Percentiles rank a stretch among this genome's conserved stretches.
Evolutionary conservation across 2,888 invertebrate genomes (phyloP).

Genomic region (Onchidella celtica): DNA sequence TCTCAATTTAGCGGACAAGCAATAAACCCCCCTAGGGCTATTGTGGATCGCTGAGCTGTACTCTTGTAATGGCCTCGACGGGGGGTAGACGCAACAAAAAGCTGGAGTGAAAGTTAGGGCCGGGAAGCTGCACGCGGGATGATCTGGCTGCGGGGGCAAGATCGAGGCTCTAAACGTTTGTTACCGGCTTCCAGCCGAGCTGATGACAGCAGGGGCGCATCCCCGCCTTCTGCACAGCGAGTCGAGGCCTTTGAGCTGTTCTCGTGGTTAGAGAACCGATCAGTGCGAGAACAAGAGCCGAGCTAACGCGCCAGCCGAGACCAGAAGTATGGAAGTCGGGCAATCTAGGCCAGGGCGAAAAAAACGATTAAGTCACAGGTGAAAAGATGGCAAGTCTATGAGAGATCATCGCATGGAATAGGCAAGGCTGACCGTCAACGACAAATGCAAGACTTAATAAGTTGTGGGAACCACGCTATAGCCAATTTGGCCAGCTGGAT

Average conservation of each 20-base stretch:
- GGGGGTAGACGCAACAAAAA: not conserved
- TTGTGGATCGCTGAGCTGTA: not conserved
- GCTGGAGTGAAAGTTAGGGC: not conserved
- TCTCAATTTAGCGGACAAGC: not conserved
- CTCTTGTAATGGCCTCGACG: not conserved
- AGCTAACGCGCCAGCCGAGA: not conserved
- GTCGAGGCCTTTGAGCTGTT: not conserved
- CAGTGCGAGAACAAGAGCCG: not conserved
- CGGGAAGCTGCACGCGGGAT: not conserved
- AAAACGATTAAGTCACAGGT: not conserved
- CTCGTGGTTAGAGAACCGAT: not conserved
- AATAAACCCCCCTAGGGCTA: not conserved
- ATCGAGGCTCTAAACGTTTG: not conserved
- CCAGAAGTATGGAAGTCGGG: not conserved
- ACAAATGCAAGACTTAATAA: no score
- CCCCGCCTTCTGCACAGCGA: not conserved
- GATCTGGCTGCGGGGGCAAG: not conserved
- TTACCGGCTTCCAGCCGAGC: not conserved
- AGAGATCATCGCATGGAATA: not conserved
- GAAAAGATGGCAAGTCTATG: not conserved
- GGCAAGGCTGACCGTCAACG: no score
- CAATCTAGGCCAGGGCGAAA: not conserved
- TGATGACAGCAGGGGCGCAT: not conserved
- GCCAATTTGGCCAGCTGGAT: no score
- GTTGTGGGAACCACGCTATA: no score